Evolutionary conservation across 2,888 invertebrate genomes (phyloP).

Genomic region (Crioceris asparagi): DNA sequence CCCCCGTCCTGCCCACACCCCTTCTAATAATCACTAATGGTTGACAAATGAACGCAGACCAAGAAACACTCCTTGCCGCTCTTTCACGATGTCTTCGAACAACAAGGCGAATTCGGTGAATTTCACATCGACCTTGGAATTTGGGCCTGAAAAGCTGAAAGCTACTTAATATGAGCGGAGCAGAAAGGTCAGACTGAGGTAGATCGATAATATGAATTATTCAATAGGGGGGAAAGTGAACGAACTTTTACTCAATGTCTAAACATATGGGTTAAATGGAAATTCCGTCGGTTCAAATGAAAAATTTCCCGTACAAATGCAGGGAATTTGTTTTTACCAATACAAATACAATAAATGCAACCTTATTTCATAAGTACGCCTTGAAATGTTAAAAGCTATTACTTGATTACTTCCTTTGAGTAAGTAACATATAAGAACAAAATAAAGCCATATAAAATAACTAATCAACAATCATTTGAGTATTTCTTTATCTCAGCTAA

Average conservation of each 20-base stretch:
- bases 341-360: too few species aligned
- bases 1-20: constrained; percentile 34
- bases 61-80: constrained; percentile 17
- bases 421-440: too few species aligned
- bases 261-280: constrained; percentile 37
- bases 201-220: constrained; percentile 41
- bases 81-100: too few species aligned
- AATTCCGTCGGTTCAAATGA: constrained; percentile 19
- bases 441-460: too few species aligned
- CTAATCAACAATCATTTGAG: too few species aligned
- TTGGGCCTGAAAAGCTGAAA: constrained; percentile 25
- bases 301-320: constrained; percentile 43
- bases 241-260: constrained; percentile 36
- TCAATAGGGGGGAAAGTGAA: constrained; percentile 41
- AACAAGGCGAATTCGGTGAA: too few species aligned
- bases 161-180: constrained; percentile 39
- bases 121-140: constrained; percentile 28
- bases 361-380: too few species aligned
- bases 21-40: constrained; percentile 35
- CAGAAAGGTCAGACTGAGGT: constrained; percentile 39
- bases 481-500: too few species aligned
- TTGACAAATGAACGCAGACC: constrained; percentile 26
- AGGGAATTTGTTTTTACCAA: constrained; percentile 56
- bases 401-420: too few species aligned
- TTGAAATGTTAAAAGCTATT: too few species aligned